Evolutionary conservation across 1,140 invertebrate species (phyloP).

Genomic region (Panagrolaimus sp.): DNA sequence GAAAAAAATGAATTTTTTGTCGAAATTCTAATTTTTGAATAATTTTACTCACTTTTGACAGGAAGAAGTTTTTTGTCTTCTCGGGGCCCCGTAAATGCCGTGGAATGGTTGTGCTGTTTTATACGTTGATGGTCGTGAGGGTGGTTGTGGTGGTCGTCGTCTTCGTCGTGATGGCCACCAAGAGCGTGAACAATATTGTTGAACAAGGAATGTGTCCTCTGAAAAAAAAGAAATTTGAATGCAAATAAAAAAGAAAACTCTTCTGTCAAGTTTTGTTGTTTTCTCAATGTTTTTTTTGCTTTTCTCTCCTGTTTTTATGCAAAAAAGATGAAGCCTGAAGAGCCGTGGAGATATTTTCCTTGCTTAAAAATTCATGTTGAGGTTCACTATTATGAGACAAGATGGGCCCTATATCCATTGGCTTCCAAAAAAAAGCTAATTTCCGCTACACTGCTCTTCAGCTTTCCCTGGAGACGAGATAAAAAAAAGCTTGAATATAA

Average conservation of each 20-base stretch:
- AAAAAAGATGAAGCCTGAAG: too few species aligned
- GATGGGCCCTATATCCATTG: background rate
- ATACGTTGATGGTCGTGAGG: background rate
- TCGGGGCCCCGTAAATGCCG: constrained; percentile 21
- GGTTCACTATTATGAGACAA: too few species aligned
- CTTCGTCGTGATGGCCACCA: constrained; percentile 30
- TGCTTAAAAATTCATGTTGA: too few species aligned
- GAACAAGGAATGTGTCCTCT: constrained; percentile 93
- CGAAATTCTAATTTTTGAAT: too few species aligned
- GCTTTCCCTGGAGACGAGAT: constrained; percentile 8
- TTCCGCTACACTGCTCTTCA: constrained; percentile 9
- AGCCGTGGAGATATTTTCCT: too few species aligned
- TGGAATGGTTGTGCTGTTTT: constrained; percentile 13
- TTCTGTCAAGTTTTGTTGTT: too few species aligned
- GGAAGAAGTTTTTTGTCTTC: constrained; percentile 46
- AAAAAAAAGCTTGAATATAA: constrained; percentile 16
- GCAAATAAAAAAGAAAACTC: background rate
- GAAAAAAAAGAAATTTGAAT: constrained; percentile 39
- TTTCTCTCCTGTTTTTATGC: too few species aligned
- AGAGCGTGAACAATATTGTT: constrained; percentile 66
- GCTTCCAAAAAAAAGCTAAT: constrained; percentile 22
- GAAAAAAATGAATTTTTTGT: too few species aligned
- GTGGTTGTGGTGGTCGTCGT: background rate
- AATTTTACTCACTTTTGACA: constrained; percentile 34
- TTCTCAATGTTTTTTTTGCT: too few species aligned